Percentiles rank a stretch among this genome's conserved stretches.
Conservation (phyloP, 2,113 vertebrate species). For the Vulpes lagopus region DNA sequence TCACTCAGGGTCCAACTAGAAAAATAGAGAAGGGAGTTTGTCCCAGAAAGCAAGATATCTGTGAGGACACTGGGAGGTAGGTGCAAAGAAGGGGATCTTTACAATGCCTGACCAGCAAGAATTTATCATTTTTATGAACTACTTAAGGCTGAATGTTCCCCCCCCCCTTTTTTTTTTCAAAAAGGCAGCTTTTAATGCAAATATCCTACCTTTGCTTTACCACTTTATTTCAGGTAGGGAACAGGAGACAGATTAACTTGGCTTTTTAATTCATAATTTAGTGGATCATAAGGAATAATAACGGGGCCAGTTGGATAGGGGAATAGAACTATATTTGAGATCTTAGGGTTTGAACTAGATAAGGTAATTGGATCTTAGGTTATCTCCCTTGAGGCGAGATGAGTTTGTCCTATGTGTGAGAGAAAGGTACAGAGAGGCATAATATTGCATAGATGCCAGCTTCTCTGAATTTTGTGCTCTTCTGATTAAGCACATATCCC, state of each 20-base stretch:
- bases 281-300: background rate
- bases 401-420: background rate
- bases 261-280: constrained; percentile 18
- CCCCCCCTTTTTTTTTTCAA: background rate
- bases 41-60: background rate
- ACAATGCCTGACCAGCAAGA: background rate
- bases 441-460: background rate
- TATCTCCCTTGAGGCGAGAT: background rate
- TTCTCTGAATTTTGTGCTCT: background rate
- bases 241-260: background rate
- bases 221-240: background rate
- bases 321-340: background rate
- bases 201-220: background rate
- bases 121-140: background rate
- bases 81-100: background rate
- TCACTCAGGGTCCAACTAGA: background rate
- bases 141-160: background rate
- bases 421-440: background rate
- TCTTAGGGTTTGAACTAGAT: background rate
- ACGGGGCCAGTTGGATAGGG: background rate
- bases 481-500: background rate
- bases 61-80: background rate
- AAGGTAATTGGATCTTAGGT: background rate
- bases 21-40: background rate
- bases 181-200: background rate